Base-by-base conservation (phyloP, 2,113 vertebrate species). In the Gobio gobio region DNA sequence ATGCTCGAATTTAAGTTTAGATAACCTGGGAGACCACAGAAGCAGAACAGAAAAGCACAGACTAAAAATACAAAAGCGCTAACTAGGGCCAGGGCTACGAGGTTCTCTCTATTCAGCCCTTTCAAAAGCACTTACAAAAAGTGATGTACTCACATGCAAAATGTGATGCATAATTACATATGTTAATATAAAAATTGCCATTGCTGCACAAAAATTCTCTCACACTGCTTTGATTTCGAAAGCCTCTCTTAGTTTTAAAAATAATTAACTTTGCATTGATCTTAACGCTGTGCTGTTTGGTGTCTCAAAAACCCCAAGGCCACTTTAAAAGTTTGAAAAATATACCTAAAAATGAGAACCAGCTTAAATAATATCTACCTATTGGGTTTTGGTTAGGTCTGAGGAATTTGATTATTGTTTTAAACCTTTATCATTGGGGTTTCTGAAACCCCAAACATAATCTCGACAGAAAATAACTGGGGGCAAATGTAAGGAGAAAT, bases 1-100 rank as follows among this genome's bases (percentile, higher is more conserved):
- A 84, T 29, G 51, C 82, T 75, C 80, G 20, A 88, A 66, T 72
- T 70, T 61, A 22, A 81, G 83, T 81, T 86, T 20, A 83, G 87
- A 86, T 86, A 75, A 79, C 80, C 83, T 56, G 33, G 20, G 49
- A 85, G 29, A 36, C 66, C 9, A 43, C 13, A 40, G 40, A 85
- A 33, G 36, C 76, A 56, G 20, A 72, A 61, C 54, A 43, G 54
- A 51, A 76, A 66, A 72, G 49, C 75, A 80, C 26, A 58, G 16
- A 26, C 22, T 80, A 49, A 26, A 36, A 51, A 26, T 20, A 9
- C 10, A 33, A 47, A 26, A 20, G 24, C 9, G 10, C 16, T 77
- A 54, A 56, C 74, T 78, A 33, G 12, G 29, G 56, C 56, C 29
- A 16, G 76, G 76, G 29, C 10, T 58, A 12, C 76, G 18, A 58